Conservation (phyloP, 2,113 vertebrate genomes). For the Cyprinodon tularosa region DNA sequence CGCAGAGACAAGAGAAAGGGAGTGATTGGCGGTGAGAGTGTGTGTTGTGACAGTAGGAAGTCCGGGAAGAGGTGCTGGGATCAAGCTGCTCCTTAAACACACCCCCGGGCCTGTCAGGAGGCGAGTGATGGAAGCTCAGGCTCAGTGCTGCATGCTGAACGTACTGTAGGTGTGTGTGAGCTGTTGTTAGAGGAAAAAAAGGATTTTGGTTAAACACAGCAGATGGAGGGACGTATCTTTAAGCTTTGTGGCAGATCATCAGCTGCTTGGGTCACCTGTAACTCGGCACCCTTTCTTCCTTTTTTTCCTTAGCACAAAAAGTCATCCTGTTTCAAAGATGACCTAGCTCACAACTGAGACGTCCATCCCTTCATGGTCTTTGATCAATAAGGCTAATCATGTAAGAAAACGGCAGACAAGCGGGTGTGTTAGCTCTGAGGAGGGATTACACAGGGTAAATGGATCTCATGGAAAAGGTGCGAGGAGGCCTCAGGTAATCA, state of each 20-base stretch:
- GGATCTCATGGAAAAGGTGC: slow-evolving; percentile 56
- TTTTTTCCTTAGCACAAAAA: neutral
- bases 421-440: slow-evolving; percentile 32
- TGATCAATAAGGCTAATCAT: slow-evolving; percentile 62
- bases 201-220: neutral
- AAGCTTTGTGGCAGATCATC: neutral
- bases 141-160: slow-evolving; percentile 3
- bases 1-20: slow-evolving; percentile 7
- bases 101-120: slow-evolving; percentile 33
- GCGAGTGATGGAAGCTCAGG: slow-evolving; percentile 18
- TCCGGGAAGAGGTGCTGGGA: slow-evolving; percentile 46
- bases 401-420: slow-evolving; percentile 40
- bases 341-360: slow-evolving; percentile 7
- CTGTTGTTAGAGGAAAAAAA: neutral
- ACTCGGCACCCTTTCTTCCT: slow-evolving; percentile 1
- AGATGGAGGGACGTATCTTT: neutral
- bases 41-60: slow-evolving; percentile 52
- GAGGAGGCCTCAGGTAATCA: slow-evolving; percentile 58
- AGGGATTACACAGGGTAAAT: slow-evolving; percentile 58
- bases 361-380: neutral
- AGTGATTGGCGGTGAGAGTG: slow-evolving; percentile 20
- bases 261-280: slow-evolving; percentile 1
- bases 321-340: neutral
- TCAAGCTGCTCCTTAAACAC: slow-evolving; percentile 49
- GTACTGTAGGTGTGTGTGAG: slow-evolving; percentile 5